Evolutionary conservation across 1,140 invertebrate species (phyloP).

Genomic region (Neodiprion fabricii): DNA sequence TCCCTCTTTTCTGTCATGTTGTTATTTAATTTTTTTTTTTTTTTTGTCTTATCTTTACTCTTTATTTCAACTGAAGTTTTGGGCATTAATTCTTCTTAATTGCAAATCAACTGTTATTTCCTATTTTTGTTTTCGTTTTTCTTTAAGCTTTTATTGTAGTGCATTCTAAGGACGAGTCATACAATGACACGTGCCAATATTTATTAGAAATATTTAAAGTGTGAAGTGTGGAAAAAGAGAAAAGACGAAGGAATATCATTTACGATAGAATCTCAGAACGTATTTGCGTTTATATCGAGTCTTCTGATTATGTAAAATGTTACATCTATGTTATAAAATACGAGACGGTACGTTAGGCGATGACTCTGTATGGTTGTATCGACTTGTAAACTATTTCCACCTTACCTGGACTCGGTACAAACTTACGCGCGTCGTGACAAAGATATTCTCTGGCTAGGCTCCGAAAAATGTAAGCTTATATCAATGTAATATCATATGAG

Average conservation of each 20-base stretch:
- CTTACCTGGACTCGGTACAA: background rate
- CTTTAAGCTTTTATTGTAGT: background rate
- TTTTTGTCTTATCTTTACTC: too few relatives aligned
- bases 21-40: too few relatives aligned
- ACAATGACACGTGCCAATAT: background rate
- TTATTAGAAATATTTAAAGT: constrained; percentile 3
- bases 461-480: constrained; percentile 9
- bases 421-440: background rate
- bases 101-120: background rate
- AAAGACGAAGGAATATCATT: background rate
- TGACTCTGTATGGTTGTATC: background rate
- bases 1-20: too few relatives aligned
- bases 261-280: constrained; percentile 2
- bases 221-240: background rate
- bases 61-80: too few relatives aligned
- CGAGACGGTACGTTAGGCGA: background rate
- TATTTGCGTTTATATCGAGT: background rate
- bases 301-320: background rate
- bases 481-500: constrained; percentile 35
- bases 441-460: background rate
- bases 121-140: background rate
- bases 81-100: too few relatives aligned
- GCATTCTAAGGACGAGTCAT: constrained; percentile 1
- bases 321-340: background rate
- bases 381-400: background rate